Conservation (phyloP, 2,113 vertebrate species). For the Nyctereutes procyonoides region DNA sequence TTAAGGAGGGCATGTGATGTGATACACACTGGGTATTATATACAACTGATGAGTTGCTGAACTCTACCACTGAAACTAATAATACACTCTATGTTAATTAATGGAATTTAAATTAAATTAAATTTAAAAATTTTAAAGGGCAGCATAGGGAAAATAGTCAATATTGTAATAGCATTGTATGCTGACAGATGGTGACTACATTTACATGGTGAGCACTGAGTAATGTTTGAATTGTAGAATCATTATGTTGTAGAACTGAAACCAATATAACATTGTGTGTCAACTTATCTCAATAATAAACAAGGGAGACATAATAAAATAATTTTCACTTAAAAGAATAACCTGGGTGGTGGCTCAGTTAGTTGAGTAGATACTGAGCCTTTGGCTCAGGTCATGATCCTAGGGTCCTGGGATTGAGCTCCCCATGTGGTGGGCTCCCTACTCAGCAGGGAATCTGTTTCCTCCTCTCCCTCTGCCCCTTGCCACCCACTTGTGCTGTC, state of each 20-base stretch:
- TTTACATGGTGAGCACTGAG: not conserved
- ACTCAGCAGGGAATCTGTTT: not conserved
- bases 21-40: no score
- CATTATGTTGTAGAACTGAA: not conserved
- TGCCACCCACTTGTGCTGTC: no score
- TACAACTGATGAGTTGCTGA: no score
- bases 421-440: not conserved
- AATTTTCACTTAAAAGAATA: not conserved
- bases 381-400: not conserved
- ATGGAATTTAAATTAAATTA: not conserved
- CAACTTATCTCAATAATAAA: not conserved
- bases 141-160: not conserved
- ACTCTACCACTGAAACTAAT: not conserved
- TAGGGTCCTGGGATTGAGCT: not conserved
- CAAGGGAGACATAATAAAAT: not conserved
- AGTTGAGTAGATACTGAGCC: no score
- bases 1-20: no score
- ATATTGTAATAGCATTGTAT: not conserved
- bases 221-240: not conserved
- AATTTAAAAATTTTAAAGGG: not conserved
- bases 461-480: not conserved
- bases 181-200: not conserved
- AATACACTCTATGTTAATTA: not conserved
- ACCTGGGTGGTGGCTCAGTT: not conserved
- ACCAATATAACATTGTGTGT: not conserved